Base-by-base conservation (phyloP, 2,113 vertebrate genomes). In the Paraplagusia blochii region DNA sequence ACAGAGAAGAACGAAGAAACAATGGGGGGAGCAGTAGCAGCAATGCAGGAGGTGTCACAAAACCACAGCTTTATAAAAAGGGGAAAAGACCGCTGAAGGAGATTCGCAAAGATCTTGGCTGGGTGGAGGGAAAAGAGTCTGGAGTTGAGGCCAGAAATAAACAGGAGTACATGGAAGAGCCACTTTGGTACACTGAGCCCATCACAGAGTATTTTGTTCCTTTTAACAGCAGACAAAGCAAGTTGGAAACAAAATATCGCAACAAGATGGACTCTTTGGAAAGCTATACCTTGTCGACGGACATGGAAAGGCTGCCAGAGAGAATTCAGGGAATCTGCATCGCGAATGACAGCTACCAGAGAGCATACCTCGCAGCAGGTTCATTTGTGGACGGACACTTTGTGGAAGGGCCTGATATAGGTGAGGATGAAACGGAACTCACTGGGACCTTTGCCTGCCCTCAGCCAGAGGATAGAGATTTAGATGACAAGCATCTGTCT, bases 401-500 rank as follows among this genome's bases (percentile, higher is more conserved):
- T 91, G 95, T 99, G 58, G 95, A 98, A 88, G 94, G 95, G 91
- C 92, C 95, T 83, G 92, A 91, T 62, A 92, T 95, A 79, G 86
- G 90, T 76, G 90, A 93, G 57, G 93, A 97, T 83, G 93, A 96
- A 90, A 89, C 90, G 51, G 94, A 92, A 90, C 91, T 94, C 89
- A 74, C 91, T 76, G 93, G 93, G 93, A 94, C 93, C 92, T 93
- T 92, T 74, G 73, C 89, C 89, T 95, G 94, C 94, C 91, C 93
- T 95, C 94, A 91, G 81, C 91, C 91, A 45, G 95, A 95, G 94
- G 95, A 97, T 90, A 89, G 87, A 73, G 93, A 95, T 89, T 92
- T 94, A 91, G 97, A 97, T 99, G 97, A 96, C 87, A 90, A 95
- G 94, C 96, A 99, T 98, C 95, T 96, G 9, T 94, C 93, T 79